Conservation (phyloP, 2,797 vertebrate genomes). For the Acanthornis magna region DNA sequence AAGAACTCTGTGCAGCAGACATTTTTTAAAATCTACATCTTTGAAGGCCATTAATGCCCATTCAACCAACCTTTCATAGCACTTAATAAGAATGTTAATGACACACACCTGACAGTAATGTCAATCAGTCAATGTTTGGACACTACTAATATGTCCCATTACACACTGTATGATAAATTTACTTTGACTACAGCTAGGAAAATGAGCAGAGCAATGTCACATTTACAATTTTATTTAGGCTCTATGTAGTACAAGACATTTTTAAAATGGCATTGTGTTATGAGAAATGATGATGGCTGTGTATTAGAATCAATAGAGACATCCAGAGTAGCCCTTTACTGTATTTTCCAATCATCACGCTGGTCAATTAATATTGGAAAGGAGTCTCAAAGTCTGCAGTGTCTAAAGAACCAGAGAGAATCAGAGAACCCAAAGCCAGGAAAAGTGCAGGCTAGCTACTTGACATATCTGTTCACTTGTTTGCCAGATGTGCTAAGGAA, state of each 20-base stretch:
- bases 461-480: not conserved
- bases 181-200: conserved; percentile 31
- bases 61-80: not conserved
- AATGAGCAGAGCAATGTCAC: conserved; percentile 31
- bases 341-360: conserved; percentile 33
- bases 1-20: not conserved
- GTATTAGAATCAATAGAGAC: conserved; percentile 32
- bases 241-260: conserved; percentile 19
- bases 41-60: not conserved
- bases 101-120: not conserved
- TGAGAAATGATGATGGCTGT: conserved; percentile 24
- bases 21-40: not conserved
- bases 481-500: not conserved
- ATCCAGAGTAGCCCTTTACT: conserved; percentile 21
- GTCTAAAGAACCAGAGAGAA: conserved; percentile 19
- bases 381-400: conserved; percentile 43
- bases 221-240: conserved; percentile 53
- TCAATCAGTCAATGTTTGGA: not conserved
- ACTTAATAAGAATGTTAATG: conserved; percentile 27
- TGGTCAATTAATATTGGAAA: conserved; percentile 37
- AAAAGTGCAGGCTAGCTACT: not conserved
- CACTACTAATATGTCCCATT: conserved; percentile 16
- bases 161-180: conserved; percentile 2
- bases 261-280: conserved; percentile 37
- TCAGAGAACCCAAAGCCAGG: not conserved